Percentiles rank a stretch among this genome's conserved stretches.
Conservation (phyloP, 2,113 vertebrate species). For the Phyllostomus hastatus region DNA sequence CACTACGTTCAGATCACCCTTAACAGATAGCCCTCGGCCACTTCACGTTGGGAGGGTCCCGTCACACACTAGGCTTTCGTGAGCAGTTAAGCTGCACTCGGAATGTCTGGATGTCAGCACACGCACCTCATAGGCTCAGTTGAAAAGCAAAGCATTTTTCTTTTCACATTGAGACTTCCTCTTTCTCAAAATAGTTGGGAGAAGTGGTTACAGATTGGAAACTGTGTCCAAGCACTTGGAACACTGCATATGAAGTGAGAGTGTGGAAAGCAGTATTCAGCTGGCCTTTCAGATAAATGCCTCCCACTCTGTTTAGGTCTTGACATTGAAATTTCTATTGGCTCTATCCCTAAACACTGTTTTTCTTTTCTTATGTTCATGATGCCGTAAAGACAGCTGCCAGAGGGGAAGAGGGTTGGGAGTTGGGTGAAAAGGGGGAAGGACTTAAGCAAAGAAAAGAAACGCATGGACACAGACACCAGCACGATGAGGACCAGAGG, state of each 20-base stretch:
- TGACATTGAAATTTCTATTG: neutral
- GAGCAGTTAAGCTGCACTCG: neutral
- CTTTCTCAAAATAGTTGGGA: conserved; percentile 38
- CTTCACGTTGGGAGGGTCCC: neutral
- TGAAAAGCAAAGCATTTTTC: conserved; percentile 15
- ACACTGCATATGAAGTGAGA: neutral
- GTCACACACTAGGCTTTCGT: neutral
- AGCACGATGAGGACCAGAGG: neutral
- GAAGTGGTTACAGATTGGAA: conserved; percentile 25
- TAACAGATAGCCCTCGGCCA: neutral
- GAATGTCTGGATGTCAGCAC: neutral
- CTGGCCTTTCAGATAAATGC: neutral
- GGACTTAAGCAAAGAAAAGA: neutral
- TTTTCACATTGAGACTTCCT: neutral
- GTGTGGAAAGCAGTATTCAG: no score
- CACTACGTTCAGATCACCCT: neutral
- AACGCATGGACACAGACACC: neutral
- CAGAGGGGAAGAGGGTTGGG: neutral
- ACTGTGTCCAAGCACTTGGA: neutral
- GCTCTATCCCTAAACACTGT: neutral
- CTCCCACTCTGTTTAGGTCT: neutral
- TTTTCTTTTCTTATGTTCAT: neutral
- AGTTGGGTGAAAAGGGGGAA: neutral
- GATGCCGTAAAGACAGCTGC: neutral
- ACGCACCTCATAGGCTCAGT: neutral